These are phyloP conservation scores for Acanthosepion esculentum DNA, from an alignment of 2,888 invertebrate genomes.

Conservation along the genomic window DNA sequence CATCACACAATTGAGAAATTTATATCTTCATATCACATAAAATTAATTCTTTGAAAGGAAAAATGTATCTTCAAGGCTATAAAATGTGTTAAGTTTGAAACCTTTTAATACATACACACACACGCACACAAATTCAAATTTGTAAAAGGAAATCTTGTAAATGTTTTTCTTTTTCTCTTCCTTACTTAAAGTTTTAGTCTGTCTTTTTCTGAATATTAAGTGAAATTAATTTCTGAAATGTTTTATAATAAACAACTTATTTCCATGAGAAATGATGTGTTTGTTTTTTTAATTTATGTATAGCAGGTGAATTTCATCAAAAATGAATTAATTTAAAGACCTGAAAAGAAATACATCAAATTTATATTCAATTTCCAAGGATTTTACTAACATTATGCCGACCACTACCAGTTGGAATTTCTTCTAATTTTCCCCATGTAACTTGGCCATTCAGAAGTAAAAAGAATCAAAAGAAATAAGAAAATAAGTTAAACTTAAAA, in stretches of 20 bases:
- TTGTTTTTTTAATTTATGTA: not conserved
- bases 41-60: too few relatives aligned
- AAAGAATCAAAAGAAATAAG: not conserved
- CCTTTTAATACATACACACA: not conserved
- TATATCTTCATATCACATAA: not conserved
- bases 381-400: not conserved
- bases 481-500: not conserved
- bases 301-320: conserved; percentile 20
- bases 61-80: not conserved
- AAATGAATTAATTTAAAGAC: not conserved
- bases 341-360: not conserved
- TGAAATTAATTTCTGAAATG: conserved; percentile 18
- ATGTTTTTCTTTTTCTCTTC: not conserved
- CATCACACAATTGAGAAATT: not conserved
- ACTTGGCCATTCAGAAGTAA: not conserved
- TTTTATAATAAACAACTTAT: conserved; percentile 13
- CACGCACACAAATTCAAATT: not conserved
- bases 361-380: not conserved
- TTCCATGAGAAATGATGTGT: not conserved
- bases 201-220: not conserved
- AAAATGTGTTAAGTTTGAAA: not conserved
- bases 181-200: not conserved
- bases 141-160: not conserved
- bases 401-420: not conserved
- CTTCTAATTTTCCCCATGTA: not conserved